Base-by-base conservation (phyloP, 2,888 invertebrate genomes). In the Xestia xanthographa region DNA sequence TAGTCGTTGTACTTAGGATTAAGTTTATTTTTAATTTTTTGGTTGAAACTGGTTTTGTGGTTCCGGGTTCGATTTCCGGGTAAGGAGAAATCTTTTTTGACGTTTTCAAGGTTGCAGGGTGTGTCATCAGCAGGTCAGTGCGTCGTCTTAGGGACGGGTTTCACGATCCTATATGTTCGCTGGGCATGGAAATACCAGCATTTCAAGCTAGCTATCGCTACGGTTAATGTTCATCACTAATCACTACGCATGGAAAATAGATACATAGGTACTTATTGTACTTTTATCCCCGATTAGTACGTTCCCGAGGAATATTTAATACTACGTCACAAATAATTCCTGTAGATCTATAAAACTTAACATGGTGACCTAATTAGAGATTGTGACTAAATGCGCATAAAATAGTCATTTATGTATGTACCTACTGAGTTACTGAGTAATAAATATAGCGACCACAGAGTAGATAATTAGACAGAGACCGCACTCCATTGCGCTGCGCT, bases 41-140 rank as follows among this genome's bases (percentile, higher is more conserved):
- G 9, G 22, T 29, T 26, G 9, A 29, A 58, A n/a, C 9, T 29
- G 14, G 41, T 58, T 74, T 62, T 63, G 26, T 9, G 34, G 65
- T 72, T 75, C 84, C 79, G 70, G 66, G 66, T 85, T 85, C n/a
- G n/a, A 81, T 63, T 67, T 72, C 77, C 58, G 45, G 45, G 34
- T 38, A 20, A 58, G 14, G 12, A 1, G 20, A 17, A 0, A 6
- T 0, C 2, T 45, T 41, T 41, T 75, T 38, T 26, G 0, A 0
- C 26, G 0, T 45, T 22, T 38, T 38, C 5, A 1, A 9, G 14
- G 20, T 56, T 43, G 20, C 5, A 3, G 12, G 12, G 0, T 34
- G 2, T 17, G n/a, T n/a, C n/a, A n/a, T n/a, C n/a, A n/a, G 34
- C n/a, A n/a, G n/a, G 34, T 34, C 34, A 34, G 34, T 34, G 34